Base-by-base conservation (phyloP, 2,888 invertebrate genomes). In the Apamea monoglypha region DNA sequence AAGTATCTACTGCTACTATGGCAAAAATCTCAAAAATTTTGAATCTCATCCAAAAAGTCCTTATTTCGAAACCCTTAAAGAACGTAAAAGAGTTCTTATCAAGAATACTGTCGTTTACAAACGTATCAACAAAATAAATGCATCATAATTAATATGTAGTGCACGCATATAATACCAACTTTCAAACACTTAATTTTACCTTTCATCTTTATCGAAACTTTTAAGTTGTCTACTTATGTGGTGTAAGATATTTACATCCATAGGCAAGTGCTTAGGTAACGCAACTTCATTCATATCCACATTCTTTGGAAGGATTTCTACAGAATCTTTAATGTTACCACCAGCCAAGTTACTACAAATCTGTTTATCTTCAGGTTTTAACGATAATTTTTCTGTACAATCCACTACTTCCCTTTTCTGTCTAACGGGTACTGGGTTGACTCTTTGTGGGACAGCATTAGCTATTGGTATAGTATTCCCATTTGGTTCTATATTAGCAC, bases 201-300 rank as follows among this genome's bases (percentile, higher is more conserved):
- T 84, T 89, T 91, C 59, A 89, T 90, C 71, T 78, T 93, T 92
- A 18, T 94, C 90, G 68, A 91, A 93, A 89, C 91, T 95, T 91
- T 96, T 96, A 1, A 97, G 91, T 53, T 96, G 94, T 87, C 96
- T 93, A 36, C 91, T 89, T 3, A 95, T 88, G 76, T 95, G 95
- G 87, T 93, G 92, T 76, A 95, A 77, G 7, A 91, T 85, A 74
- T 91, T 91, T 0, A 87, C 76, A 21, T 94, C 93, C 59, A 95
- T 75, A 0, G 93, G 94, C 67, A 95, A 82, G 66, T 85, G 90
- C 36, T 94, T 94, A 1, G 92, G 92, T 80, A 96, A 84, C 2
- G 78, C 87, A 18, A 86, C 16, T n/a, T 84, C 87, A 36, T 84
- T 84, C 47, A 86, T 53, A 69, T 84, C 81, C 8, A 84, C 78